Evolutionary conservation across 2,113 vertebrate species (phyloP), one percentile per base, ranked within the genome.

Genomic region (Lota lota): DNA sequence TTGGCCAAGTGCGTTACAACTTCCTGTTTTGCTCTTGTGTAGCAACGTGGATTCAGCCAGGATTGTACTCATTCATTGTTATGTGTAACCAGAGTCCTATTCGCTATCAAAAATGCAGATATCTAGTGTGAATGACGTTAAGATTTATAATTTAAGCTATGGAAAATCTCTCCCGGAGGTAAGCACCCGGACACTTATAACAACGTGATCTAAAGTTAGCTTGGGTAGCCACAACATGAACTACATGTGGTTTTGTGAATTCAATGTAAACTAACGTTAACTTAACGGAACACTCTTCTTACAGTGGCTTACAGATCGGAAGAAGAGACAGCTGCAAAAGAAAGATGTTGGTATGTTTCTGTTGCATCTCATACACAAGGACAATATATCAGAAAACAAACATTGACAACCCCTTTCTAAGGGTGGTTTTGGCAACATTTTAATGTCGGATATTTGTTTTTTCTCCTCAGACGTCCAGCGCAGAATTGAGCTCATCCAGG

Each of bases 401-500:
- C 40, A 47, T 47, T 47, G 40, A 47, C 40, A 47, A 47, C 40
- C 40, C 8, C 40, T 47, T 47, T 47, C 40, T 11, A 47, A 47
- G 10, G 56, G 11, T 19, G 12, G 5, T 57, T 17, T n/a, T 6
- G 54, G 19, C 19, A 19, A 57, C 19, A 14, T 62, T 14, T 16
- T 28, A 16, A 33, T 12, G 24, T 28, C 20, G 57, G 4, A 20
- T 17, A 11, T 33, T 2, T 62, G 7, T 6, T 12, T 61, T 0
- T 64, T 21, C 3, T 54, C 63, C 53, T 0, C 75, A 99, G 97
- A 96, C 80, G 84, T 99, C 80, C 95, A 94, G 20, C 95, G 94
- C 68, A 95, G 97, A 90, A 99, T 99, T 64, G 96, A 98, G 79
- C 97, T 99, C 72, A 97, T 99, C 83, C 97, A 99, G 77, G 97